phyloP scores from a whole-genome alignment of 2,113 vertebrate species.

The Ascaphus truei region DNA sequence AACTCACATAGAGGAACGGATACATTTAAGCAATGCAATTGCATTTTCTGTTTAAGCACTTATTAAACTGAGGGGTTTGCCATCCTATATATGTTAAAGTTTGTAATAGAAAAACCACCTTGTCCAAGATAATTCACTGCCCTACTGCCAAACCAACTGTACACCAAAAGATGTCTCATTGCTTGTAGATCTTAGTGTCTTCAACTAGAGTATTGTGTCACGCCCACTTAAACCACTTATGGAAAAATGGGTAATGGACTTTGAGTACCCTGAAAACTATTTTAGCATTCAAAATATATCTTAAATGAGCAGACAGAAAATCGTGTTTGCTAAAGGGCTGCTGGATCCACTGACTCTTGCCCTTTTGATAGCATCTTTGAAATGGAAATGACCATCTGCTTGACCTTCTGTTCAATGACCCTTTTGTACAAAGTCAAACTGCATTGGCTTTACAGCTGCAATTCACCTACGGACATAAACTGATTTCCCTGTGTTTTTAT shows the following conservation, averaged over 20 bases:
- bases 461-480: slow-evolving; percentile 74
- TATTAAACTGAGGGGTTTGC: slow-evolving; percentile 56
- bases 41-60: too few species aligned
- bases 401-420: slow-evolving; percentile 94
- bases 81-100: slow-evolving; percentile 69
- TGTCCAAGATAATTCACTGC: slow-evolving; percentile 75
- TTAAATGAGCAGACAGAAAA: slow-evolving; percentile 76
- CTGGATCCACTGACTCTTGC: slow-evolving; percentile 74
- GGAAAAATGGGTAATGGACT: slow-evolving; percentile 72
- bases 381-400: slow-evolving; percentile 98
- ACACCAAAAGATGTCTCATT: slow-evolving; percentile 76
- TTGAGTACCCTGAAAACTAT: slow-evolving; percentile 70
- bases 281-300: slow-evolving; percentile 74
- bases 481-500: slow-evolving; percentile 50
- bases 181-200: slow-evolving; percentile 73
- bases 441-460: slow-evolving; percentile 66
- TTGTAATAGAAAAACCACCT: slow-evolving; percentile 74
- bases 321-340: slow-evolving; percentile 75
- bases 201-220: slow-evolving; percentile 64
- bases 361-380: slow-evolving; percentile 87
- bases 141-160: slow-evolving; percentile 67
- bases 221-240: slow-evolving; percentile 63
- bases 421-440: slow-evolving; percentile 89
- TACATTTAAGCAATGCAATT: too few species aligned
- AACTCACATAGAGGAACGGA: too few species aligned